These are phyloP conservation scores for Drosophila pruinosa DNA, from an alignment of 1,140 invertebrate genomes.

Conservation along the genomic window DNA sequence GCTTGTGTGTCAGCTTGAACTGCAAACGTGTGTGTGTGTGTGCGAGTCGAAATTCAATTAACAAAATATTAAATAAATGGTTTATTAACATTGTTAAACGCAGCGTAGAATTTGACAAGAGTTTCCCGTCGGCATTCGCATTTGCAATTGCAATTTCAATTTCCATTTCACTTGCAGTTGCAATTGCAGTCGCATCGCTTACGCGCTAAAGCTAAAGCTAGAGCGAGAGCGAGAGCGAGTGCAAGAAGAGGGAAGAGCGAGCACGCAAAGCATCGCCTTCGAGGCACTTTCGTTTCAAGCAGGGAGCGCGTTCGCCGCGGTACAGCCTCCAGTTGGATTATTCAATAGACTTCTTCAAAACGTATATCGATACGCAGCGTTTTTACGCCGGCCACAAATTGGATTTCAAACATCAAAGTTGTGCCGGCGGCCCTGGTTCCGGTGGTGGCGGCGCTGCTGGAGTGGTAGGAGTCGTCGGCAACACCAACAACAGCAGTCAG, in stretches of 20 bases:
- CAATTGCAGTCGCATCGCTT: neutral
- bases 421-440: slow-evolving; percentile 83
- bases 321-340: slow-evolving; percentile 80
- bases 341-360: slow-evolving; percentile 81
- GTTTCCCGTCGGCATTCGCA: neutral
- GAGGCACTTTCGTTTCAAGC: neutral
- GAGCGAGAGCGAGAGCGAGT: neutral
- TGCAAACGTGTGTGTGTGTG: neutral
- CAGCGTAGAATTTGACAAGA: too few relatives aligned
- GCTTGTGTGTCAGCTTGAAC: neutral
- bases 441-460: slow-evolving; percentile 78
- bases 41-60: neutral
- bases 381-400: slow-evolving; percentile 84
- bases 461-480: slow-evolving; percentile 82
- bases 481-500: slow-evolving; percentile 43
- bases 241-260: neutral
- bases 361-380: slow-evolving; percentile 82
- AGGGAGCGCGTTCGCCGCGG: slow-evolving; percentile 60
- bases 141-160: too few relatives aligned
- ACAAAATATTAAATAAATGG: neutral
- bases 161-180: too few relatives aligned
- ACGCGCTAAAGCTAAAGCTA: too few relatives aligned
- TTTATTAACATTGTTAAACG: too few relatives aligned
- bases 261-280: too few relatives aligned
- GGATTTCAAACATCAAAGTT: slow-evolving; percentile 85